Evolutionary conservation across 2,113 vertebrate genomes (phyloP), one percentile per base, ranked within the genome.

Genomic region (Lanius ludovicianus): DNA sequence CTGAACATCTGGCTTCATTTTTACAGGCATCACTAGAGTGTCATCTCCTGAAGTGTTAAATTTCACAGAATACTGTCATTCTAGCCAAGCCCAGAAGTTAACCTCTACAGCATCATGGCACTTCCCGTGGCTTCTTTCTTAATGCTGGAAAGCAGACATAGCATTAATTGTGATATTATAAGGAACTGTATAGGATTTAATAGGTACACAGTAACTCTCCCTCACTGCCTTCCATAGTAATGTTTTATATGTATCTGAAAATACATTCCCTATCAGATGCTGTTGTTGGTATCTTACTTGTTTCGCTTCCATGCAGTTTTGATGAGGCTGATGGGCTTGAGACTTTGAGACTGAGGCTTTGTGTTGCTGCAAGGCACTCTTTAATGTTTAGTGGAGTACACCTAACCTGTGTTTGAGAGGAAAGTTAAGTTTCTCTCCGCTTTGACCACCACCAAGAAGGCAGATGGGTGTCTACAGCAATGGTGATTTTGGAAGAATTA

Each of bases 1-100:
- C 87, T 87, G 81, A 95, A 82, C 74, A 91, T 84, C 87, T 96
- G 93, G 60, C 69, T 82, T 94, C 84, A 16, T 82, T 91, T 95
- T 94, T 79, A 78, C 65, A 53, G 90, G 44, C 84, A 59, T 74
- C 50, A 15, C 84, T 77, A 14, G n/a, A 64, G 83, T 85, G 33
- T 84, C 64, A 41, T 93, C 84, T 95, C 77, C 35, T 49, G 23
- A 89, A 79, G 90, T 91, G 95, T 95, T 89, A 68, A 93, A 93
- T 95, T 97, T 79, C 87, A 82, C 77, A 82, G 53, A 82, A 75
- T 67, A 12, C 62, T 84, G 77, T 75, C 68, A 79, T 87, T 79
- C 69, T 67, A 75, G 65, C 41, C 57, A 59, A 75, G 67, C 37
- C 4, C 7, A 62, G 55, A 77, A 57, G 30, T 67, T 87, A 84